These are phyloP conservation scores for Notolabrus celidotus DNA, from an alignment of 2,797 vertebrate genomes.

Conservation along the genomic window DNA sequence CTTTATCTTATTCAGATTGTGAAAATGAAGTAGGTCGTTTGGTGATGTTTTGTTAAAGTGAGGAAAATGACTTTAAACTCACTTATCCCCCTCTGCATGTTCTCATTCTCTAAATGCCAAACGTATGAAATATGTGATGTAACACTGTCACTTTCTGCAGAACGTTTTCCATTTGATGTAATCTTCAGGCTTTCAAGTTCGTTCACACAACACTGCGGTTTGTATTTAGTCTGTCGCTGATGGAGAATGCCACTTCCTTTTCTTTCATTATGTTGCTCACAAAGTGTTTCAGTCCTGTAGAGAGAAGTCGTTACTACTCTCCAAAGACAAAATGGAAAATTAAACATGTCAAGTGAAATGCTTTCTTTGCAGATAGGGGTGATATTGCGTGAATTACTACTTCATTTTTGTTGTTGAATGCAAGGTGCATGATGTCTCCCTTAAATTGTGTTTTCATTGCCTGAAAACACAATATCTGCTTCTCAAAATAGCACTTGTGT, in stretches of 20 bases:
- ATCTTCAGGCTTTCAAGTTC: constrained; percentile 39
- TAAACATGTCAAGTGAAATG: constrained; percentile 35
- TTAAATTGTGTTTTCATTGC: constrained; percentile 46
- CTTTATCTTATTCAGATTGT: no score
- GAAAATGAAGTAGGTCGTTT: no score
- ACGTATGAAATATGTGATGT: constrained; percentile 30
- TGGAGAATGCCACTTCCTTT: constrained; percentile 39
- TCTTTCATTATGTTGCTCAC: constrained; percentile 58
- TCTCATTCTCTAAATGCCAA: not conserved
- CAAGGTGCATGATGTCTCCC: constrained; percentile 4
- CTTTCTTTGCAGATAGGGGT: constrained; percentile 35
- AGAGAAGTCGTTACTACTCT: constrained; percentile 56
- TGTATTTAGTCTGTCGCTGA: constrained; percentile 44
- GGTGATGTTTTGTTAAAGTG: constrained; percentile 4
- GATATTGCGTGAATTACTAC: constrained; percentile 29
- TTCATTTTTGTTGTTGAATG: constrained; percentile 31
- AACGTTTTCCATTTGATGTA: constrained; percentile 45
- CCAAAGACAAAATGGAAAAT: constrained; percentile 38
- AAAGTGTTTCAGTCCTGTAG: constrained; percentile 45
- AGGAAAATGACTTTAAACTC: constrained; percentile 37
- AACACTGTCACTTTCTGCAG: constrained; percentile 44
- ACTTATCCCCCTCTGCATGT: constrained; percentile 31
- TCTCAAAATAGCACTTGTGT: constrained; percentile 29
- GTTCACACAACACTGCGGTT: constrained; percentile 47
- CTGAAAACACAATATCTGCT: constrained; percentile 34